Evolutionary conservation across 2,797 vertebrate species (phyloP).

Genomic region (Amphiprion clarkii): DNA sequence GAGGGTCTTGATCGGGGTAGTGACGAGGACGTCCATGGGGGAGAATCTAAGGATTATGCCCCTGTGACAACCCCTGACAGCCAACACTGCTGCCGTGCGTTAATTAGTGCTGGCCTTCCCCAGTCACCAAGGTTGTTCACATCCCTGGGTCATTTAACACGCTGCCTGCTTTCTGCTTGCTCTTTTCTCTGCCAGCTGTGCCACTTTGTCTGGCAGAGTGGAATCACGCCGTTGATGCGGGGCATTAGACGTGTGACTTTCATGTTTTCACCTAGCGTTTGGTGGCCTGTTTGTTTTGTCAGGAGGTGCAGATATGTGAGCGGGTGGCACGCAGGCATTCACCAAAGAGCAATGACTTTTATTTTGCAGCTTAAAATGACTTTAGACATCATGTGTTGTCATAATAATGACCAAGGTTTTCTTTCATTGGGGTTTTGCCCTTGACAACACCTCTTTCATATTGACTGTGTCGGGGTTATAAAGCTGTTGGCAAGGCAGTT

Average conservation of each 20-base stretch:
- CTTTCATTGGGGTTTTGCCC: conserved; percentile 71
- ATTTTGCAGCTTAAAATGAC: conserved; percentile 53
- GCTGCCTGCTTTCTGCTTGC: conserved; percentile 80
- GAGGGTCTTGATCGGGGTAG: conserved; percentile 56
- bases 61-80: conserved; percentile 73
- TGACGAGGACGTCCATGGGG: conserved; percentile 75
- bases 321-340: conserved; percentile 40
- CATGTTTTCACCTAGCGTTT: conserved; percentile 69
- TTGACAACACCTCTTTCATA: conserved; percentile 71
- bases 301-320: conserved; percentile 44
- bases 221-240: conserved; percentile 65
- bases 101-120: conserved; percentile 88
- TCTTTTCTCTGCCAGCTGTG: conserved; percentile 89
- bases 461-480: conserved; percentile 54
- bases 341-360: conserved; percentile 42
- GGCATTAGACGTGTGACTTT: conserved; percentile 78
- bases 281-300: conserved; percentile 72
- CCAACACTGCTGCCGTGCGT: conserved; percentile 71
- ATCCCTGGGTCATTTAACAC: conserved; percentile 85
- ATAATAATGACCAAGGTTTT: conserved; percentile 66
- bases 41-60: conserved; percentile 76
- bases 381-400: conserved; percentile 57
- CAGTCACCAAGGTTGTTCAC: conserved; percentile 85
- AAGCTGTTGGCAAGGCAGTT: conserved; percentile 61
- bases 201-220: conserved; percentile 79